These are phyloP conservation scores for Propithecus coquereli DNA, from an alignment of 2,113 vertebrate species.

Conservation along the genomic window DNA sequence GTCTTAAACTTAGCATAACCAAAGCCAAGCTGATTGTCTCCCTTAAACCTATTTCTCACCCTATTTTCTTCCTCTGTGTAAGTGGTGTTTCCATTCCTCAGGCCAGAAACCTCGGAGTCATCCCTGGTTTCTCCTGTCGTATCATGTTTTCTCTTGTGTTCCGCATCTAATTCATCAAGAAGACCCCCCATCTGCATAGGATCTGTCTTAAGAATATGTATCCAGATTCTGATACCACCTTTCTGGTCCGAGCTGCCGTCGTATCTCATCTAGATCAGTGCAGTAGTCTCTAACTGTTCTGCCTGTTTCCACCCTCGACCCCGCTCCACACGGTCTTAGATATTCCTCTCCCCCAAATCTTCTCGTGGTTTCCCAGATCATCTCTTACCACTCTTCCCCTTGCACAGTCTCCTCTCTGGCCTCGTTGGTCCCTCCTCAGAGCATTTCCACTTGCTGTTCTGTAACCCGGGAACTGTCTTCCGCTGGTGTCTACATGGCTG, in stretches of 20 bases:
- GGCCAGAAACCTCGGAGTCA: not conserved
- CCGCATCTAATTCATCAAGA: not conserved
- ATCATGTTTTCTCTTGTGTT: not conserved
- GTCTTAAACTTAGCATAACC: not conserved
- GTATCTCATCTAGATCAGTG: not conserved
- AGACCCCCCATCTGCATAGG: not conserved
- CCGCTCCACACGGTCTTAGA: not conserved
- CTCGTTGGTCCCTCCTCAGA: not conserved
- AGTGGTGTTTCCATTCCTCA: not conserved
- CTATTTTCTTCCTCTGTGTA: not conserved
- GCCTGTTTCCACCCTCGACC: not conserved
- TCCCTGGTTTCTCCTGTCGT: not conserved
- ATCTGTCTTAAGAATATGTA: not conserved
- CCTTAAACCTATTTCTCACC: not conserved
- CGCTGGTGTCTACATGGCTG: not conserved
- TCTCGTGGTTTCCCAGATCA: not conserved
- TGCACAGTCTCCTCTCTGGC: not conserved
- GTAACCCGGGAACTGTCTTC: not conserved
- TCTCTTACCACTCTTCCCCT: not conserved
- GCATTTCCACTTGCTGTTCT: not conserved
- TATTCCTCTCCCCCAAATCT: not conserved
- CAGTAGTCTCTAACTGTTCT: not conserved
- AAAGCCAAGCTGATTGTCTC: not conserved
- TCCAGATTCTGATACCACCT: not conserved
- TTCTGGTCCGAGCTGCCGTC: not conserved